A percentile compares a stretch with the other conserved stretches of the same genome.
Conservation (phyloP, 2,113 vertebrate genomes). For the Xyrauchen texanus region DNA sequence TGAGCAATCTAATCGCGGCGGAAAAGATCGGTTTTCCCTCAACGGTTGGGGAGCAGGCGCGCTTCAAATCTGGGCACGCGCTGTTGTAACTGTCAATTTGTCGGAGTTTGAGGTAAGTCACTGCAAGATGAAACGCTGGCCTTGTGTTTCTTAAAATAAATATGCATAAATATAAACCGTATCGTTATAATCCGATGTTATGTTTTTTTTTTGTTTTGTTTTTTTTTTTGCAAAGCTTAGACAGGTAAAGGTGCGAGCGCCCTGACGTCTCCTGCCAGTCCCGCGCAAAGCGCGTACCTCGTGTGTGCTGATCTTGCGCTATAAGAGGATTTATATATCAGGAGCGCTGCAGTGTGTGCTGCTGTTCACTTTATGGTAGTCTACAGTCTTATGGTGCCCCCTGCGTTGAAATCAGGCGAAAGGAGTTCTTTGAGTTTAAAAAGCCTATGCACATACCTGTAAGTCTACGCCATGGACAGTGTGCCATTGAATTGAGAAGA, state of each 20-base stretch:
- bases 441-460: no score
- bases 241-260: neutral
- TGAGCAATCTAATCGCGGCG: slow-evolving; percentile 33
- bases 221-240: neutral
- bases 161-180: neutral
- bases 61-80: slow-evolving; percentile 12
- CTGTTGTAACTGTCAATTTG: slow-evolving; percentile 31
- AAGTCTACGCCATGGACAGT: no score
- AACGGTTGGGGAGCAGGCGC: neutral
- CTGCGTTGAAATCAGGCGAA: neutral
- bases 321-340: neutral
- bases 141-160: neutral
- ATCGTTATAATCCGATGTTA: neutral
- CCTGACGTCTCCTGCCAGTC: neutral
- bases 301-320: neutral
- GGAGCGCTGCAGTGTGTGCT: neutral
- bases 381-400: slow-evolving; percentile 13
- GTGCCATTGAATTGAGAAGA: no score
- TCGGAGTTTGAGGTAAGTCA: slow-evolving; percentile 22
- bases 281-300: neutral
- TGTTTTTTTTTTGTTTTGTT: neutral
- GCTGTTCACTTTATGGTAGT: neutral
- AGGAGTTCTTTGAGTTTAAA: neutral
- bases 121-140: neutral
- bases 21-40: slow-evolving; percentile 32